Evolutionary conservation across 1,140 invertebrate genomes (phyloP).

Genomic region (Neodiprion fabricii): DNA sequence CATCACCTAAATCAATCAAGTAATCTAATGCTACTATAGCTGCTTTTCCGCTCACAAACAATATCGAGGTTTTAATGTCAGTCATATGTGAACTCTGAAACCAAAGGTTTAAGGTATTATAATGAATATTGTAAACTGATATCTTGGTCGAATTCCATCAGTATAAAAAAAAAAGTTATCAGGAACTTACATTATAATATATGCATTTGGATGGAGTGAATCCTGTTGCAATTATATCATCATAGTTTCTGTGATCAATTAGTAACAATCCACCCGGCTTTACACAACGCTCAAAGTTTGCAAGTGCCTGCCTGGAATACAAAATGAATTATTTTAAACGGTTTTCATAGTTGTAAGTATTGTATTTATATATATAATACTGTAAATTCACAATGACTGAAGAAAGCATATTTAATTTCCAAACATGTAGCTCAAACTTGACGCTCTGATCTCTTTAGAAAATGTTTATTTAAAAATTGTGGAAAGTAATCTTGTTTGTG

Average conservation of each 20-base stretch:
- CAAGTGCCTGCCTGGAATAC: slow-evolving; percentile 66
- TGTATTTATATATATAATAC: slow-evolving; percentile 11
- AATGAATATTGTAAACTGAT: slow-evolving; percentile 14
- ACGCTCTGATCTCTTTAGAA: too few species aligned
- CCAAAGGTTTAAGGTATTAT: slow-evolving; percentile 14
- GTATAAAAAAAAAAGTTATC: slow-evolving; percentile 10
- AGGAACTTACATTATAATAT: slow-evolving; percentile 82
- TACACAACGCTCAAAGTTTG: slow-evolving; percentile 80
- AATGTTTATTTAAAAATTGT: too few species aligned
- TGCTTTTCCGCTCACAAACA: slow-evolving; percentile 76
- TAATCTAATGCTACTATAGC: slow-evolving; percentile 82
- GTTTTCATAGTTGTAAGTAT: background rate
- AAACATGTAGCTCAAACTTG: too few species aligned
- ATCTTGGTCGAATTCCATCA: background rate
- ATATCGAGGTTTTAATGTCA: slow-evolving; percentile 82
- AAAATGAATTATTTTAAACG: slow-evolving; percentile 15
- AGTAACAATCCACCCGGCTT: slow-evolving; percentile 84
- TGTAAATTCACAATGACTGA: background rate
- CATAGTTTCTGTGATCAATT: slow-evolving; percentile 90
- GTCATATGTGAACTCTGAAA: slow-evolving; percentile 79
- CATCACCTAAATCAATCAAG: slow-evolving; percentile 67
- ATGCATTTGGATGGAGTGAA: slow-evolving; percentile 79
- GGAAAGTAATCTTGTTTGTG: slow-evolving; percentile 30
- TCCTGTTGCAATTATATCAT: slow-evolving; percentile 78
- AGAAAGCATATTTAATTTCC: slow-evolving; percentile 9